Conservation (phyloP, 2,113 vertebrate genomes). For the Symphodus melops region DNA sequence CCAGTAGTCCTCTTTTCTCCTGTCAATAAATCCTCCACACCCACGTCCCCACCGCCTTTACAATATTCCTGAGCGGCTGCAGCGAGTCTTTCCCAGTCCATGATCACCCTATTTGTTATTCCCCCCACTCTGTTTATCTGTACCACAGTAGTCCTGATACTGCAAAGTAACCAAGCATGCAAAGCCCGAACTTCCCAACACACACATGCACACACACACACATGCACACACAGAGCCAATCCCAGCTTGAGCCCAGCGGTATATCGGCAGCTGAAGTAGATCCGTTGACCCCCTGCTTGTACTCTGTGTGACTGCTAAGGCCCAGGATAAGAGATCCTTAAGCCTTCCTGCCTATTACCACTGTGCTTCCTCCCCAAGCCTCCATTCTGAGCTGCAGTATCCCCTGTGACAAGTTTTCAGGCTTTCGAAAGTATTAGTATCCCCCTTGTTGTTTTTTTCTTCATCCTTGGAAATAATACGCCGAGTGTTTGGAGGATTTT, state of each 20-base stretch:
- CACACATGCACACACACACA: constrained; percentile 6
- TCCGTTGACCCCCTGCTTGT: constrained; percentile 45
- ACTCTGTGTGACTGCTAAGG: constrained; percentile 50
- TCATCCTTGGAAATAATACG: constrained; percentile 17
- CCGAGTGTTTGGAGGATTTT: constrained; percentile 16
- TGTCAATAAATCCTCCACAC: not conserved
- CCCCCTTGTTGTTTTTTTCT: constrained; percentile 38
- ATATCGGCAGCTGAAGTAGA: constrained; percentile 45
- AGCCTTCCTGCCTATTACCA: constrained; percentile 50
- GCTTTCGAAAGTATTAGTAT: constrained; percentile 19
- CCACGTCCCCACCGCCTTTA: no score
- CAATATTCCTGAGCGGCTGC: not conserved
- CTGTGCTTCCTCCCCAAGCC: constrained; percentile 29
- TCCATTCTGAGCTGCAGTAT: constrained; percentile 11
- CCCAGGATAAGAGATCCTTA: constrained; percentile 43
- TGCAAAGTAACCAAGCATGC: constrained; percentile 23
- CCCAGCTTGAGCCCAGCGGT: constrained; percentile 32
- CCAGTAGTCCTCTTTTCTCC: not conserved
- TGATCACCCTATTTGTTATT: constrained; percentile 18
- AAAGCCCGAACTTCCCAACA: constrained; percentile 14
- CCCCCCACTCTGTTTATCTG: constrained; percentile 9
- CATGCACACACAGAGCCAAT: not conserved
- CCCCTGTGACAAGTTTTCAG: constrained; percentile 24
- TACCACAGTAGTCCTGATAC: constrained; percentile 1
- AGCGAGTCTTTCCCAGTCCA: constrained; percentile 11